Evolutionary conservation across 2,797 vertebrate genomes (phyloP).

Genomic region (Graptemys geographica): DNA sequence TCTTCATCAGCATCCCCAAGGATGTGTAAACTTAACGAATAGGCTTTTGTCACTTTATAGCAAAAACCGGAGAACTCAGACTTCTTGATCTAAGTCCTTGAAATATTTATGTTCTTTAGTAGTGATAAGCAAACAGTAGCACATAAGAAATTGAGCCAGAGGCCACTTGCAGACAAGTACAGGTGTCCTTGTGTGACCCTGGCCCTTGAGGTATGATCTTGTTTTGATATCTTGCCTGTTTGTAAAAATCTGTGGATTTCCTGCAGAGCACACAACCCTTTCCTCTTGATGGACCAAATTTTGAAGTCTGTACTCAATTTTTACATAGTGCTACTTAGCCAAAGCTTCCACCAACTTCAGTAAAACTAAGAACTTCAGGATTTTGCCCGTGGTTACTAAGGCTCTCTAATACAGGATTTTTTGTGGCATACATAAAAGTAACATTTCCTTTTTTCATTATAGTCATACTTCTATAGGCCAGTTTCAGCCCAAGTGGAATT

Average conservation of each 20-base stretch:
- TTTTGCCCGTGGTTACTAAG: neutral
- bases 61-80: neutral
- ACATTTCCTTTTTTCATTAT: neutral
- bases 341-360: neutral
- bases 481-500: neutral
- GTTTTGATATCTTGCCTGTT: neutral
- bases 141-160: neutral
- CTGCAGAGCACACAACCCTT: neutral
- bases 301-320: neutral
- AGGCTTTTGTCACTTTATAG: neutral
- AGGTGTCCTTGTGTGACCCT: neutral
- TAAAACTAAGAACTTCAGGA: neutral
- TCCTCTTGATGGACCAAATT: neutral
- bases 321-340: neutral
- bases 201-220: neutral
- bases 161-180: neutral
- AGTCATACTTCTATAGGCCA: neutral
- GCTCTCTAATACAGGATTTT: neutral
- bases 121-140: neutral
- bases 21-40: neutral
- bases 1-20: neutral
- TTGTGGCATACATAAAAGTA: neutral
- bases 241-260: neutral
- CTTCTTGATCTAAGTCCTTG: neutral
- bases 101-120: neutral